phyloP scores from a whole-genome alignment of 1,140 invertebrate genomes.

The Drosophila athabasca region DNA sequence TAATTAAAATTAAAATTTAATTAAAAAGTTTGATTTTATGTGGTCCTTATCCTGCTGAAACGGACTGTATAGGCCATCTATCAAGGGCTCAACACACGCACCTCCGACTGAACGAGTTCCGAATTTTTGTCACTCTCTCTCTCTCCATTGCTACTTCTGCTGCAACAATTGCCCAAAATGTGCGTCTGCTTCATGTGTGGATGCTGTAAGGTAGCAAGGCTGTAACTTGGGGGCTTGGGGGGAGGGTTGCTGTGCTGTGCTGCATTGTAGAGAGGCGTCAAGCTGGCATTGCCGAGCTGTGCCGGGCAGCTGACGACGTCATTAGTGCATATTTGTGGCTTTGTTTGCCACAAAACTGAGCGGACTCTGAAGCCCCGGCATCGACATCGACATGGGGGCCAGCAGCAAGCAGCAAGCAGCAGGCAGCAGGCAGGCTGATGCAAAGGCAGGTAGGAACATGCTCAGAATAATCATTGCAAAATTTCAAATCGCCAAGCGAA shows the following conservation, averaged over 20 bases:
- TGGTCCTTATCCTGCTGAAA: background rate
- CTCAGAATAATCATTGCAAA: slow-evolving; percentile 81
- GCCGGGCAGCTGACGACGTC: slow-evolving; percentile 66
- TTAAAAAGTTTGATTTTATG: too few species aligned
- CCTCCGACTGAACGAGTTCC: slow-evolving; percentile 2
- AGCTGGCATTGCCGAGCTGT: too few species aligned
- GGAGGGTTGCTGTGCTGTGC: background rate
- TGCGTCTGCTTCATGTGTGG: too few species aligned
- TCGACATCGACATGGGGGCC: slow-evolving; percentile 12
- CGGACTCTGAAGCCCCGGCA: slow-evolving; percentile 10
- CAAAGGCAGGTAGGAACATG: slow-evolving; percentile 59
- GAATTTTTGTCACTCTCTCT: slow-evolving; percentile 42
- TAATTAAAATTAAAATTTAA: too few species aligned
- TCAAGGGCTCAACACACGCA: slow-evolving; percentile 19
- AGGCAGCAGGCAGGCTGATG: background rate
- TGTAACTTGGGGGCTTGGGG: background rate
- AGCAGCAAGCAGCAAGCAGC: too few species aligned
- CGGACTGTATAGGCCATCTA: slow-evolving; percentile 19
- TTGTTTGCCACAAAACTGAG: slow-evolving; percentile 79
- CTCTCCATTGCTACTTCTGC: background rate
- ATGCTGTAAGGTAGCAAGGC: too few species aligned
- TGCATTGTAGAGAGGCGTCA: slow-evolving; percentile 7
- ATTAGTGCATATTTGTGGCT: slow-evolving; percentile 83
- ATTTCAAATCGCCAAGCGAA: slow-evolving; percentile 79
- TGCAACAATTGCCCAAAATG: slow-evolving; percentile 40